Evolutionary conservation across 2,888 invertebrate genomes (phyloP).

Genomic region (Elgonia sp.): DNA sequence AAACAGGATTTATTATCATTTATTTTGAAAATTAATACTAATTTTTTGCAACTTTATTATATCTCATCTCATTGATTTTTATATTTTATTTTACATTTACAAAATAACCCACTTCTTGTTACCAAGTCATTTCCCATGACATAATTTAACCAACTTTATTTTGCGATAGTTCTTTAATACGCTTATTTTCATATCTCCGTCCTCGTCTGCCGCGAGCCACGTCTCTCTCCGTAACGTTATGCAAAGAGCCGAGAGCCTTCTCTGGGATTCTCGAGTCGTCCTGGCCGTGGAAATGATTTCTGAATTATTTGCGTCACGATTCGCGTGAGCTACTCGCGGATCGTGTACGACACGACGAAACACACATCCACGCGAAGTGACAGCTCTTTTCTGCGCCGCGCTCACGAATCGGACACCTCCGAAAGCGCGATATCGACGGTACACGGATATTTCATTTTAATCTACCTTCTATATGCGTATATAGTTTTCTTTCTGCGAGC

Average conservation of each 20-base stretch:
- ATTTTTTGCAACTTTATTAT: too few relatives aligned
- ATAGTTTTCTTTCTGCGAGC: slow-evolving; percentile 34
- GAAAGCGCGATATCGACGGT: slow-evolving; percentile 40
- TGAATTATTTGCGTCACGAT: slow-evolving; percentile 73
- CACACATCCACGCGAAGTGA: slow-evolving; percentile 74
- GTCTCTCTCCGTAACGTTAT: slow-evolving; percentile 40
- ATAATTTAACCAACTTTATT: background rate
- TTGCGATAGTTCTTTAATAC: too few relatives aligned
- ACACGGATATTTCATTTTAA: slow-evolving; percentile 51
- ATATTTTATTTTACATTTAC: too few relatives aligned
- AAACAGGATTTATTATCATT: too few relatives aligned
- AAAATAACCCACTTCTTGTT: too few relatives aligned
- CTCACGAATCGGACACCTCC: slow-evolving; percentile 48
- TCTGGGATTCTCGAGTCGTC: slow-evolving; percentile 61
- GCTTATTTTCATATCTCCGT: too few relatives aligned
- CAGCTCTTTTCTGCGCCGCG: slow-evolving; percentile 61
- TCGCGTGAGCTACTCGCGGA: slow-evolving; percentile 58
- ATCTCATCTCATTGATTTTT: too few relatives aligned
- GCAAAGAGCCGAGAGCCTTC: slow-evolving; percentile 57
- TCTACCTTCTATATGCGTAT: background rate
- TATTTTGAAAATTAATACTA: too few relatives aligned
- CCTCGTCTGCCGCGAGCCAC: background rate
- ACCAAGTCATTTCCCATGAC: too few relatives aligned
- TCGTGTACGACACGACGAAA: slow-evolving; percentile 70
- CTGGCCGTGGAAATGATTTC: slow-evolving; percentile 65